phyloP scores from a whole-genome alignment of 2,797 vertebrate species.

The Sarcoramphus papa region DNA sequence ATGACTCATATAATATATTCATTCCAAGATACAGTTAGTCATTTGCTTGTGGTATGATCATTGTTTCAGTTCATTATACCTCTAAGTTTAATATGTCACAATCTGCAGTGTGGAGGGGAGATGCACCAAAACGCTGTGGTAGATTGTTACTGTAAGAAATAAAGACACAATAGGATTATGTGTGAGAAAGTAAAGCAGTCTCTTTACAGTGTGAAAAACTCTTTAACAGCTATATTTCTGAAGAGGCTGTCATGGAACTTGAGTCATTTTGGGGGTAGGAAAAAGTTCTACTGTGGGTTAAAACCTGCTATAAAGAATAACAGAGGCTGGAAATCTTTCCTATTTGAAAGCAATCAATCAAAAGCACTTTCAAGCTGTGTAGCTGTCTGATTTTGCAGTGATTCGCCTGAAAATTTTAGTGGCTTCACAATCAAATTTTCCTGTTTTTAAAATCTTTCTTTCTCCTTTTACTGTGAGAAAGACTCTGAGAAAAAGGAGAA shows the following conservation, averaged over 20 bases:
- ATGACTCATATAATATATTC: neutral
- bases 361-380: neutral
- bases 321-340: neutral
- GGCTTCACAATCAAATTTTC: neutral
- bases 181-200: neutral
- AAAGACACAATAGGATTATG: neutral
- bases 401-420: neutral
- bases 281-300: neutral
- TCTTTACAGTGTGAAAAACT: neutral
- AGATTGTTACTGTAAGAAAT: neutral
- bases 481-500: neutral
- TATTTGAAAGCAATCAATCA: neutral
- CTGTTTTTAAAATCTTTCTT: neutral
- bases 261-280: neutral
- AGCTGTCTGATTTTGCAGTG: neutral
- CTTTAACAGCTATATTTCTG: neutral
- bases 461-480: neutral
- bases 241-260: neutral
- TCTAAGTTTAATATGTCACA: neutral
- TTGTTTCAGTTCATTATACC: neutral
- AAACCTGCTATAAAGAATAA: neutral
- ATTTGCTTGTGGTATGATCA: neutral
- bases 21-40: slow-evolving; percentile 25
- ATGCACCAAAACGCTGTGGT: neutral
- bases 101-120: neutral